Evolutionary conservation across 2,888 invertebrate genomes (phyloP), one percentile per base, ranked within the genome.

Genomic region (Lochmaea capreae): DNA sequence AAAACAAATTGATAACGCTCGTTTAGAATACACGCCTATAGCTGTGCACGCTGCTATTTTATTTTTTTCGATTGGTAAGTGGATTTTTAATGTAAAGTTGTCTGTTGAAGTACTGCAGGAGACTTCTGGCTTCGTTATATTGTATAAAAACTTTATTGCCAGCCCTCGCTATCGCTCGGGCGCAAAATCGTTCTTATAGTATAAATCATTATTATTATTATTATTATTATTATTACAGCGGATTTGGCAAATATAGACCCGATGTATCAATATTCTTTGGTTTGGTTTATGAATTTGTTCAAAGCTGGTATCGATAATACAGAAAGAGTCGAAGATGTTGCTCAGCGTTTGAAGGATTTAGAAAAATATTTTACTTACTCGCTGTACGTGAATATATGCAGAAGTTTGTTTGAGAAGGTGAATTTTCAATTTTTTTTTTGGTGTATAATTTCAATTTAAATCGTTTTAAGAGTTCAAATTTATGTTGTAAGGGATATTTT

Each of bases 181-280:
- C n/a, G n/a, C n/a, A n/a, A n/a, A n/a, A n/a, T n/a, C n/a, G n/a
- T n/a, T n/a, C n/a, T n/a, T n/a, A n/a, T n/a, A n/a, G n/a, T n/a
- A n/a, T n/a, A n/a, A n/a, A n/a, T n/a, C n/a, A n/a, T n/a, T n/a
- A n/a, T n/a, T n/a, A n/a, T n/a, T n/a, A n/a, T n/a, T n/a, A n/a
- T n/a, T n/a, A n/a, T n/a, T n/a, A n/a, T n/a, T n/a, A n/a, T n/a
- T n/a, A n/a, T n/a, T 87, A 67, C 84, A 94, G 95, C 93, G 73
- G 95, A 96, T 73, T 87, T 98, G 83, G 94, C 96, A 8, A 93
- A 95, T 83, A 96, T 98, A 79, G 97, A 98, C 88, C 97, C 97
- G 2, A 98, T 98, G 98, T 98, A 98, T 87, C 97, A 98, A 86
- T 98, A 97, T 86, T 97, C 97, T 0, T 88, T 98, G 81, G 91